Evolutionary conservation across 1,140 invertebrate genomes (phyloP).

Genomic region (Heliothis subflexa): DNA sequence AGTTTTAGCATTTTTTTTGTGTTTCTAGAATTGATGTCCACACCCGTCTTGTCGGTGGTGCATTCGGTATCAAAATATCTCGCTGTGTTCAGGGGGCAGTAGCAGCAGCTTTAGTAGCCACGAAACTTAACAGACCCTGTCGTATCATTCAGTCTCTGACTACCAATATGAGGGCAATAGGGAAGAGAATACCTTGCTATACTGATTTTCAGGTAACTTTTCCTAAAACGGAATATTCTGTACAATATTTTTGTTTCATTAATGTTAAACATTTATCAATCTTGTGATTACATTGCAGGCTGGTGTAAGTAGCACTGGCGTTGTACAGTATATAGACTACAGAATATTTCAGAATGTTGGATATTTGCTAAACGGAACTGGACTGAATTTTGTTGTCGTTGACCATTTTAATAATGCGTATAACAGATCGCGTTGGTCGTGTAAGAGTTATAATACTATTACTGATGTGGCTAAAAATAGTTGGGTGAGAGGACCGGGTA

Average conservation of each 20-base stretch:
- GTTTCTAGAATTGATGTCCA: slow-evolving; percentile 87
- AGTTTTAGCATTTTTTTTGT: no score
- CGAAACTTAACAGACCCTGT: slow-evolving; percentile 65
- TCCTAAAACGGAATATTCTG: not conserved
- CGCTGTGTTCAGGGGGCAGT: slow-evolving; percentile 56
- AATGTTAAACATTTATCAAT: not conserved
- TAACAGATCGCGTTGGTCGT: slow-evolving; percentile 61
- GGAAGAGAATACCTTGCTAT: slow-evolving; percentile 87
- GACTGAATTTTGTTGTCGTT: slow-evolving; percentile 44
- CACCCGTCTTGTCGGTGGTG: slow-evolving; percentile 74
- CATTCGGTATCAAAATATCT: slow-evolving; percentile 68
- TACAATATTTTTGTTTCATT: not conserved
- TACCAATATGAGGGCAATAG: slow-evolving; percentile 88
- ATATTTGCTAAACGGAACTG: slow-evolving; percentile 85
- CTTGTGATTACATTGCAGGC: slow-evolving; percentile 2
- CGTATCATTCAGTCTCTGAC: slow-evolving; percentile 86
- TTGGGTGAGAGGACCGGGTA: slow-evolving; percentile 79
- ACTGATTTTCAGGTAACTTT: slow-evolving; percentile 87
- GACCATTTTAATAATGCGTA: slow-evolving; percentile 66
- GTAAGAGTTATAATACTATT: slow-evolving; percentile 66
- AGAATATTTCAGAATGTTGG: slow-evolving; percentile 89
- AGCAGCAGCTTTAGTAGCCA: slow-evolving; percentile 59
- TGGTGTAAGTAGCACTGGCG: slow-evolving; percentile 85
- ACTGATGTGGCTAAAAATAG: slow-evolving; percentile 83
- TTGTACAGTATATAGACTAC: slow-evolving; percentile 88